Evolutionary conservation across 2,888 invertebrate genomes (phyloP).

Genomic region (Ophonus ardosiacus): DNA sequence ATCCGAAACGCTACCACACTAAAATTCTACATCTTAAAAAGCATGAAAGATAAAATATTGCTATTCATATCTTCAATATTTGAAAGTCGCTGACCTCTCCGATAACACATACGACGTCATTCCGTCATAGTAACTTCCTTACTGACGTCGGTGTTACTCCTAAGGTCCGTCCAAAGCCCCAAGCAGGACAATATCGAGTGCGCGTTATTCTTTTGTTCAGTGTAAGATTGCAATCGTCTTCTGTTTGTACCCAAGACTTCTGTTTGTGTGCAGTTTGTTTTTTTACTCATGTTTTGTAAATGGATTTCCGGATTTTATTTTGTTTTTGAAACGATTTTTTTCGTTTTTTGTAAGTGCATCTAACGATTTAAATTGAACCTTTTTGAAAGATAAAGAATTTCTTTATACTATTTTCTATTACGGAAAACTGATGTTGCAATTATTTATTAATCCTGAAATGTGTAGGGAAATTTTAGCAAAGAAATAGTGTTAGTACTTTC

Average conservation of each 20-base stretch:
- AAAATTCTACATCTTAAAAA: no score
- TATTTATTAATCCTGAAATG: no score
- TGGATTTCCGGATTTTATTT: constrained; percentile 29
- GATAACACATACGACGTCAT: no score
- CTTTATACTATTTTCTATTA: no score
- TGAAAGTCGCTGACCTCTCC: background rate
- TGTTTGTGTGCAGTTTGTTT: constrained; percentile 25
- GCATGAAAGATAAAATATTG: background rate
- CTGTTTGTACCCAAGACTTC: constrained; percentile 23
- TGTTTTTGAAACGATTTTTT: constrained; percentile 26
- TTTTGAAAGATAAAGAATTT: background rate
- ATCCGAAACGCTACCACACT: no score
- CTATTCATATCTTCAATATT: background rate
- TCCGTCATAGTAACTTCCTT: constrained; percentile 1
- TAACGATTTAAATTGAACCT: constrained; percentile 3
- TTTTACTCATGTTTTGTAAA: constrained; percentile 42
- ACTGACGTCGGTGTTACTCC: constrained; percentile 1
- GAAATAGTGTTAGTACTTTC: no score
- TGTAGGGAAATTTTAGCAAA: no score
- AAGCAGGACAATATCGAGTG: constrained; percentile 38
- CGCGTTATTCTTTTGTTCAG: constrained; percentile 43
- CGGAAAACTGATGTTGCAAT: no score
- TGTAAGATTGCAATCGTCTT: constrained; percentile 37
- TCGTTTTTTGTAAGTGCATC: background rate
- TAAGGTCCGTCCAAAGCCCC: background rate